Evolutionary conservation across 2,888 invertebrate genomes (phyloP).

Genomic region (Ellobium chinense): DNA sequence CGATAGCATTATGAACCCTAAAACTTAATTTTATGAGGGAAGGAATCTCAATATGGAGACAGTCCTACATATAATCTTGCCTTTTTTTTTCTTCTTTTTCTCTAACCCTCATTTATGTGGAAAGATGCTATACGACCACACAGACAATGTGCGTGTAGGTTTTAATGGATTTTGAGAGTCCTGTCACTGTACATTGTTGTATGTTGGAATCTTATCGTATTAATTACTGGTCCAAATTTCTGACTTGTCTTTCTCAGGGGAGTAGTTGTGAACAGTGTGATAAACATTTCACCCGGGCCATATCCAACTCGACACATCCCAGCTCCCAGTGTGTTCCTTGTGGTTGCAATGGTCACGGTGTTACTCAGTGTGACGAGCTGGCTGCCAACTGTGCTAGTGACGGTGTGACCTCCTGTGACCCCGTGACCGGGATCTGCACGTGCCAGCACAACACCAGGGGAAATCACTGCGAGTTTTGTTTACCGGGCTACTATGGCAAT

Average conservation of each 20-base stretch:
- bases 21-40: too few relatives aligned
- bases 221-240: background rate
- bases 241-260: constrained; percentile 4
- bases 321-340: constrained; percentile 85
- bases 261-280: constrained; percentile 35
- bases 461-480: constrained; percentile 91
- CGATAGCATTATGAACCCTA: too few relatives aligned
- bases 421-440: constrained; percentile 90
- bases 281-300: constrained; percentile 14
- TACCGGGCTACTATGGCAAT: constrained; percentile 93
- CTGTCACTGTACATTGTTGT: too few relatives aligned
- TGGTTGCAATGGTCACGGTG: constrained; percentile 94
- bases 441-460: constrained; percentile 95
- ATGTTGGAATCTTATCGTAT: too few relatives aligned
- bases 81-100: too few relatives aligned
- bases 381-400: background rate
- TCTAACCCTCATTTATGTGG: too few relatives aligned
- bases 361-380: background rate
- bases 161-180: too few relatives aligned
- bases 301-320: constrained; percentile 9
- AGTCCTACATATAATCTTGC: too few relatives aligned
- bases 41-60: too few relatives aligned
- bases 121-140: too few relatives aligned
- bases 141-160: too few relatives aligned
- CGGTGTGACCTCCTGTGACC: constrained; percentile 85